phyloP scores from a whole-genome alignment of 2,113 vertebrate genomes.

The Amazona vittata region DNA sequence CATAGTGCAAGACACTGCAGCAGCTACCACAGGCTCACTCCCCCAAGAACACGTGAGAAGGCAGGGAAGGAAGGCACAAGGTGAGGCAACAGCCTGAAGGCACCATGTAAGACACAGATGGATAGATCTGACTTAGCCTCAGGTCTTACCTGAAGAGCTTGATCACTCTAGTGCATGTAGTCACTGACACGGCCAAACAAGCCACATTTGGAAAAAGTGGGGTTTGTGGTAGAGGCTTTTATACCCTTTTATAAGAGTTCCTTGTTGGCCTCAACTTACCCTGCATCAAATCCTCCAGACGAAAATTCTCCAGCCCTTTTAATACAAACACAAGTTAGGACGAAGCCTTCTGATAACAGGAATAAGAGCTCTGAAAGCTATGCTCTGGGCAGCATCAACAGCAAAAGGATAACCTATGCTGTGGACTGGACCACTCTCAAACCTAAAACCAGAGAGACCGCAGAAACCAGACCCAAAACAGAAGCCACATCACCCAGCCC shows the following conservation, averaged over 20 bases:
- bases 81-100: not conserved
- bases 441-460: not conserved
- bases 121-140: not conserved
- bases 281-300: not conserved
- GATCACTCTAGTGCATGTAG: not conserved
- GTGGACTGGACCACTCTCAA: not conserved
- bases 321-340: not conserved
- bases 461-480: not conserved
- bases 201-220: rapidly evolving
- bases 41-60: rapidly evolving
- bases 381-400: not conserved
- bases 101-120: not conserved
- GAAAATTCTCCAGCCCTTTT: not conserved
- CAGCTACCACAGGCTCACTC: not conserved
- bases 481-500: not conserved
- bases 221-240: not conserved
- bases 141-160: not conserved
- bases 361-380: not conserved
- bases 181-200: not conserved
- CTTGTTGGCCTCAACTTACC: not conserved
- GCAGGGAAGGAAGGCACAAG: not conserved
- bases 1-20: not conserved
- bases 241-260: not conserved
- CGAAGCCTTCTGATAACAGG: not conserved
- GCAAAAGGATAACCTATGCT: not conserved